Base-by-base conservation (phyloP, 2,113 vertebrate genomes). In the Chloropsis cyanopogon region DNA sequence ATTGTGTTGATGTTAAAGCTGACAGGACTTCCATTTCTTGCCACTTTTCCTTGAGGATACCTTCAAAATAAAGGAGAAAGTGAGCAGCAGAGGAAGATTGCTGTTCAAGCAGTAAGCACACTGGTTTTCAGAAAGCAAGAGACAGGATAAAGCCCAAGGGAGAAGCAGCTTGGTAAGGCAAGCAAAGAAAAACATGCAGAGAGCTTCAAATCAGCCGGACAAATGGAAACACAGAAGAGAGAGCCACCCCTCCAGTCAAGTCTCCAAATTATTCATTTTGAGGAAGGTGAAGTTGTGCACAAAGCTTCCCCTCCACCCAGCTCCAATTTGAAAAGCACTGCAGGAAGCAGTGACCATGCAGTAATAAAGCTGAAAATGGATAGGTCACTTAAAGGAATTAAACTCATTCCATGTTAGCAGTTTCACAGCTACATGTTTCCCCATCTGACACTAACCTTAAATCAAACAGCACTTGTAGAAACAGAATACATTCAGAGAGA, bases 361-460 rank as follows among this genome's bases (percentile, higher is more conserved):
- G 84, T 50, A 92, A 93, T 91, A 96, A 89, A 90, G 72, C 12
- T 72, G 72, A 91, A 88, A 96, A 96, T 22, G 12, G 64, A 94
- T 76, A 76, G 84, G 91, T 89, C 79, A 78, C 79, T 90, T 92
- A 78, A 83, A 92, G 68, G 76, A 82, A 95, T 84, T 88, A 93
- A 83, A 89, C 73, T 68, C n/a, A 90, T 93, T 94, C 80, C 87
- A 90, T 83, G 49, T 70, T 80, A 88, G 86, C 53, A 79, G 79
- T 71, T 96, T 94, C 79, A 91, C n/a, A 83, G 88, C 39, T 86
- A 88, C 60, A 12, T 47, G 60, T 54, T 92, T 92, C 49, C 76
- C 56, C 37, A 56, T 33, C 60, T 68, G 82, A 77, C 89, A 79
- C 21, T 57, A 92, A 73, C 82, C 46, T 93, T 96, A 95, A 95